These are phyloP conservation scores for Nannobrachium achirus DNA, from an alignment of 2,113 vertebrate species.

Conservation along the genomic window DNA sequence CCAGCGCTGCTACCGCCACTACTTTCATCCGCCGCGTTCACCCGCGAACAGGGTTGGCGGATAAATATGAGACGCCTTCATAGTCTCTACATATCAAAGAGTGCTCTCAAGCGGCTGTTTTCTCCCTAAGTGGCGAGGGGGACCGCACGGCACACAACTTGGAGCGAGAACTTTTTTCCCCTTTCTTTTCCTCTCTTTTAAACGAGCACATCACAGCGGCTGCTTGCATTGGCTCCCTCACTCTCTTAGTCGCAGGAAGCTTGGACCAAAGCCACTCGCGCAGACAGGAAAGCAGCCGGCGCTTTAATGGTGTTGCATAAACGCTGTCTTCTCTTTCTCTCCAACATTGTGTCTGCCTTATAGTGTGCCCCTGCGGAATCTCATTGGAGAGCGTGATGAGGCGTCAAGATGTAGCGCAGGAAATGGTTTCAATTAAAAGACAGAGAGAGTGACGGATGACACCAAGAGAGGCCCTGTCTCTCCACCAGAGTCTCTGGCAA, in stretches of 20 bases:
- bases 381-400: conserved; percentile 49
- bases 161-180: conserved; percentile 62
- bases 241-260: conserved; percentile 61
- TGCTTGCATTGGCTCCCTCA: conserved; percentile 34
- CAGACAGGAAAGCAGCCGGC: conserved; percentile 47
- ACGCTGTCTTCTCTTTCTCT: conserved; percentile 38
- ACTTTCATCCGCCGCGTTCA: conserved; percentile 62
- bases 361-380: conserved; percentile 47
- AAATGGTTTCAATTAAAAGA: conserved; percentile 78
- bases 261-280: conserved; percentile 64
- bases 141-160: conserved; percentile 64
- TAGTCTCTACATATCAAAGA: conserved; percentile 79
- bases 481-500: conserved; percentile 57
- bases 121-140: conserved; percentile 66
- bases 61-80: conserved; percentile 76
- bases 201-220: conserved; percentile 68
- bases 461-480: conserved; percentile 46
- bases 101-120: conserved; percentile 68
- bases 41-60: conserved; percentile 46
- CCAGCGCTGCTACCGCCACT: conserved; percentile 52
- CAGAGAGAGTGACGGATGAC: conserved; percentile 64
- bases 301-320: conserved; percentile 43
- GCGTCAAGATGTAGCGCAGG: conserved; percentile 37
- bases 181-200: conserved; percentile 18
- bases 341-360: conserved; percentile 38